Percentiles rank a stretch among this genome's conserved stretches.
Conservation (phyloP, 1,140 invertebrate genomes). For the Neomicropteryx cornuta region DNA sequence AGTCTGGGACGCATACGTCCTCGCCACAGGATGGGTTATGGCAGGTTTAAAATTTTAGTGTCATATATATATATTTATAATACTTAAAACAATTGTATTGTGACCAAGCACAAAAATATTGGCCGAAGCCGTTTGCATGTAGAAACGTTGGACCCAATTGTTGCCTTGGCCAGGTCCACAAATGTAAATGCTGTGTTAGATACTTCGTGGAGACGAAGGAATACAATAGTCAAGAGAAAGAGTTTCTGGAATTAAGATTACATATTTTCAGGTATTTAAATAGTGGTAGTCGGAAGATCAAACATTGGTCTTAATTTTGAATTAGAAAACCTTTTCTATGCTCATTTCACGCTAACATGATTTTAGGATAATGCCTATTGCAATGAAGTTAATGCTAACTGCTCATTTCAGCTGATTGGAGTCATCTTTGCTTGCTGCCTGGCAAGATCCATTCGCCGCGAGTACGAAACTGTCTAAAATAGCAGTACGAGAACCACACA, state of each 20-base stretch:
- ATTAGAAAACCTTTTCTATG: background rate
- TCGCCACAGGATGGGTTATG: no score
- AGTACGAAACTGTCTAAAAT: slow-evolving; percentile 81
- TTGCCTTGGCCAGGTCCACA: no score
- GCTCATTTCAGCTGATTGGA: slow-evolving; percentile 72
- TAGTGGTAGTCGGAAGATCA: background rate
- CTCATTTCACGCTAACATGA: background rate
- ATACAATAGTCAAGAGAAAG: background rate
- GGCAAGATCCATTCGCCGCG: slow-evolving; percentile 77
- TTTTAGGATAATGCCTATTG: slow-evolving; percentile 9
- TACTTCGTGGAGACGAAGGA: no score
- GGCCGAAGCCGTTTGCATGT: no score
- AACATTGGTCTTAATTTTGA: background rate
- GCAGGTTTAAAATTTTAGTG: no score
- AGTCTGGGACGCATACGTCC: no score
- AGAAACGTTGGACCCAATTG: no score
- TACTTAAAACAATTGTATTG: no score
- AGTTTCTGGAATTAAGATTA: background rate
- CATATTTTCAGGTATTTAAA: background rate
- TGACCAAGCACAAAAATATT: no score
- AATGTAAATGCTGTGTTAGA: no score
- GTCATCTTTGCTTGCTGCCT: slow-evolving; percentile 83
- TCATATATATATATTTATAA: no score
- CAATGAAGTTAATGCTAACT: no score
- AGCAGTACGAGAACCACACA: slow-evolving; percentile 2